Base-by-base conservation (phyloP, 2,888 invertebrate genomes). In the Pogonocherus hispidulus region DNA sequence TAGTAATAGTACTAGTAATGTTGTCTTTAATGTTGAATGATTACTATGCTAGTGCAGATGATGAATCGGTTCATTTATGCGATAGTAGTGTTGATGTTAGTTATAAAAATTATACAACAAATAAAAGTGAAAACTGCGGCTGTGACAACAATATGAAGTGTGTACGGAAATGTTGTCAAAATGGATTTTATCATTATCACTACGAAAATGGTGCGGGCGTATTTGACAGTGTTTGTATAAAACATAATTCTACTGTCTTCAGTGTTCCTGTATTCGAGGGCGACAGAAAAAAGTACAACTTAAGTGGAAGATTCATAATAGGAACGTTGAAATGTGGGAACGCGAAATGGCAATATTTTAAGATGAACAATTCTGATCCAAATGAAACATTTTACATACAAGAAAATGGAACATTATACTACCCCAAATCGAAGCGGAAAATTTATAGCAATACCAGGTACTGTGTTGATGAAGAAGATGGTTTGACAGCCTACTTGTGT, bases 381-480 rank as follows among this genome's bases (percentile, higher is more conserved):
- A 47, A 54, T 8, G 77, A 80, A 44, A 69, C 54, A 22, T 79
- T 71, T 73, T 79, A 71, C 54, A 32, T 79, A 9, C 81, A 81
- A 68, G 72, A 70, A 56, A 74, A 77, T 56, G 80, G 81, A 9
- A 37, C 47, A 5, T 52, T 81, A 8, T 78, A 73, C 66, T 68
- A 74, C 32, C 77, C 77, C 0, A n/a, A 23, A 18, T 69, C 68
- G 8, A 62, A 49, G 1, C 62, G 49, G 16, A 69, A 55, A 35
- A 67, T 73, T 16, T 77, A 72, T 52, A 18, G 41, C 19, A 76
- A 73, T 35, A 69, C 65, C n/a, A 67, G 70, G 20, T 78, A 72
- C 49, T 78, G 78, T 18, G 71, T 78, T 0, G 77, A 77, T 47
- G 76, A 76, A 54, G 59, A 65, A 9, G 70, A 76, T 18, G 73